These are phyloP conservation scores for Coenobita brevimanus DNA, from an alignment of 1,140 invertebrate species.

Conservation along the genomic window DNA sequence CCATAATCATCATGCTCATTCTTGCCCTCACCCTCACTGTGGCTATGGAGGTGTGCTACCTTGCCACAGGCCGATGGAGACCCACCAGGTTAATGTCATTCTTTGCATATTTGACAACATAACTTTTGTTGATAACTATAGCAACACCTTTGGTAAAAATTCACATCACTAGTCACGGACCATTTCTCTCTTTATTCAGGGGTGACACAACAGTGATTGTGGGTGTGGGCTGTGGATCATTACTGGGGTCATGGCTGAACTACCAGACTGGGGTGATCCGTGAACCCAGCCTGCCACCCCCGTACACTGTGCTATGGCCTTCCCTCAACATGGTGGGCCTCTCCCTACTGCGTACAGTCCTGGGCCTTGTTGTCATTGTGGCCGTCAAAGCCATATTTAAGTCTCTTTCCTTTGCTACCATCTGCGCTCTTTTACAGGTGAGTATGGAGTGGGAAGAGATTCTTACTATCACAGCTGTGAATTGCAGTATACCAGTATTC, in stretches of 20 bases:
- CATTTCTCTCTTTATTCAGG: slow-evolving; percentile 74
- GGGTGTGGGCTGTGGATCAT: slow-evolving; percentile 85
- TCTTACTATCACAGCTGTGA: not conserved
- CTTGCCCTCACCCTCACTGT: no score
- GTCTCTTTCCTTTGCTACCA: slow-evolving; percentile 79
- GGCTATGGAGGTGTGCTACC: no score
- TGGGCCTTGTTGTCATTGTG: slow-evolving; percentile 84
- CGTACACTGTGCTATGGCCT: slow-evolving; percentile 86
- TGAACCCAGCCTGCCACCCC: slow-evolving; percentile 76
- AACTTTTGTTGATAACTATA: no score
- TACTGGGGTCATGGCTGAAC: slow-evolving; percentile 88
- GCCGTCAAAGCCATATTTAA: slow-evolving; percentile 82
- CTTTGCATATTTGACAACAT: no score
- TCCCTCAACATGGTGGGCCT: slow-evolving; percentile 80
- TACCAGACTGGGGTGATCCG: slow-evolving; percentile 83
- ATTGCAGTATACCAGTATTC: no score
- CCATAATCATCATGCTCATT: no score
- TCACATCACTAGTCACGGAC: not conserved
- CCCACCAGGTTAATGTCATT: no score
- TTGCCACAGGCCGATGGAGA: no score
- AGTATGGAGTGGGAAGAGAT: no score
- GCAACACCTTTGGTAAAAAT: not conserved
- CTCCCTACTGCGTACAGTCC: slow-evolving; percentile 80
- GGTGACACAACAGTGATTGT: slow-evolving; percentile 91
- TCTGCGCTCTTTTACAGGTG: slow-evolving; percentile 80